Evolutionary conservation across 2,888 invertebrate species (phyloP), one percentile per base, ranked within the genome.

Genomic region (Hipparchia sbordonii): DNA sequence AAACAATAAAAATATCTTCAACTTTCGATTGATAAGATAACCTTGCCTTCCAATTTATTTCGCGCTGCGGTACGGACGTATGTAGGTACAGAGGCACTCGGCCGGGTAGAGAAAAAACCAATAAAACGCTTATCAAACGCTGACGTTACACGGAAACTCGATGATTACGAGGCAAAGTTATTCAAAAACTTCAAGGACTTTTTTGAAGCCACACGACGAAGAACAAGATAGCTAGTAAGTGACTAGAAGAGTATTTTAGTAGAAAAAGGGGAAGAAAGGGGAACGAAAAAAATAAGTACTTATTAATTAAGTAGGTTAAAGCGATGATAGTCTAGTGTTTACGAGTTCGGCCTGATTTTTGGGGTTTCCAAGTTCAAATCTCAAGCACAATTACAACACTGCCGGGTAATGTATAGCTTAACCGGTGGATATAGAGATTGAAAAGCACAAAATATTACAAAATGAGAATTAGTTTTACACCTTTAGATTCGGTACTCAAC

Each of bases 31-130:
- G 93, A 93, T 93, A 92, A 93, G 92, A 93, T 93, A 93, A 93
- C 93, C 93, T 93, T 92, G 93, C 89, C 88, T 91, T 90, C 85
- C 89, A 91, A 92, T 92, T 92, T 90, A 87, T 87, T 90, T 89
- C 82, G 86, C 89, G 82, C 84, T 84, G 82, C 81, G 79, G 76
- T 72, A 75, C 61, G 52, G 23, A 23, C 23, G 23, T 23, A 23
- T 23, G 23, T 23, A 23, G 23, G 23, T 23, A 23, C 23, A 23
- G 69, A 67, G 67, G 68, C 65, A 68, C 59, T 75, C 77, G 74
- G 80, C 81, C 83, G 82, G 79, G 78, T 79, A 78, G 79, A 79
- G 79, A 82, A 84, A 85, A 85, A 82, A 79, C 79, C 77, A 77
- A 79, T 82, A 83, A 77, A 79, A 84, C 79, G 81, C 84, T 88